These are phyloP conservation scores for Ophioderma brevispina DNA, from an alignment of 35 echinoderm and acorn worm genomes.

Conservation along the genomic window DNA sequence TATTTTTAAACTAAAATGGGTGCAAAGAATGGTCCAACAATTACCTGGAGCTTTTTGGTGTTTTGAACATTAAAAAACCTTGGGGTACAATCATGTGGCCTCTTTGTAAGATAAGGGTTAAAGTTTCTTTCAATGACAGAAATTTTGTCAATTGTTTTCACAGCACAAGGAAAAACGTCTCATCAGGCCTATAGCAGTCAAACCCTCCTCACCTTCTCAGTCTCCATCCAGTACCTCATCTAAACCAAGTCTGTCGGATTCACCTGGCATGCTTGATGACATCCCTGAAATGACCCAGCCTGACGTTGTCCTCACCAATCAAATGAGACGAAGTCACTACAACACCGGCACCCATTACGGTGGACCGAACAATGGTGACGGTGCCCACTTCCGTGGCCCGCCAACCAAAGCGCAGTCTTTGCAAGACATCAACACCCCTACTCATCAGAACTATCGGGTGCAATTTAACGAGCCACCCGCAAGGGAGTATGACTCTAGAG, in stretches of 20 bases:
- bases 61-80: too few relatives aligned
- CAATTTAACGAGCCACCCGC: not conserved
- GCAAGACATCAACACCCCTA: conserved; percentile 32
- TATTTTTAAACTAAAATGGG: too few relatives aligned
- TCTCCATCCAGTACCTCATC: conserved; percentile 35
- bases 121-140: too few relatives aligned
- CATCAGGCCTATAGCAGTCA: conserved; percentile 21
- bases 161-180: conserved; percentile 26
- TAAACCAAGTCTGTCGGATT: conserved; percentile 19
- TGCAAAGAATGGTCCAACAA: too few relatives aligned
- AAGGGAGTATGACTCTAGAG: not conserved
- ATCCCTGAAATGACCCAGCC: not conserved
- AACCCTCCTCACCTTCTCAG: conserved; percentile 16
- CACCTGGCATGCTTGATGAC: conserved; percentile 28
- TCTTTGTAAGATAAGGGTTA: too few relatives aligned
- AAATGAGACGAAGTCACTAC: conserved; percentile 11
- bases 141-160: not conserved
- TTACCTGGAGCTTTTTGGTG: too few relatives aligned
- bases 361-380: not conserved
- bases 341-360: not conserved
- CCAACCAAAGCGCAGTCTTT: conserved; percentile 29
- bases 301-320: conserved; percentile 24
- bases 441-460: conserved; percentile 20
- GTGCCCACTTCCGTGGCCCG: not conserved
- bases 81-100: too few relatives aligned